These are phyloP conservation scores for Gymnosoma rotundatum DNA, from an alignment of 2,888 invertebrate genomes.

Conservation along the genomic window DNA sequence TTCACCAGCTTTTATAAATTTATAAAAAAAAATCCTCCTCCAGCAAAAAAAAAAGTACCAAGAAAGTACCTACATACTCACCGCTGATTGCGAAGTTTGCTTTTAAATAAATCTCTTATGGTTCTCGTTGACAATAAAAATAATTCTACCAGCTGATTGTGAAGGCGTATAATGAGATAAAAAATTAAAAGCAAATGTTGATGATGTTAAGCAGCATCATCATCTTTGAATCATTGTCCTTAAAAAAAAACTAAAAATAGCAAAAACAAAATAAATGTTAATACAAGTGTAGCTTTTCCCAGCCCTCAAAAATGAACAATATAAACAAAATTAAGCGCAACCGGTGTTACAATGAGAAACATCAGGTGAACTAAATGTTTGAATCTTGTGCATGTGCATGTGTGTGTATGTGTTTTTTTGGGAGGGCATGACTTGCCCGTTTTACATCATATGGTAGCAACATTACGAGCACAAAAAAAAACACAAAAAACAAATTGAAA, in stretches of 20 bases:
- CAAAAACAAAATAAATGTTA: conserved; percentile 12
- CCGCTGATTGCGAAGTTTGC: neutral
- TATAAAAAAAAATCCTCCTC: no score
- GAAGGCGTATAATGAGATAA: conserved; percentile 68
- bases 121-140: conserved; percentile 8
- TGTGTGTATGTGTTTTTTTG: conserved; percentile 27
- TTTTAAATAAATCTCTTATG: neutral
- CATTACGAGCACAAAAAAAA: conserved; percentile 31
- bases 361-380: conserved; percentile 70
- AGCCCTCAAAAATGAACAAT: conserved; percentile 44
- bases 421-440: conserved; percentile 63
- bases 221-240: conserved; percentile 34
- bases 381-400: conserved; percentile 16
- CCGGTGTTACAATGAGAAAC: conserved; percentile 70
- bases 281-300: conserved; percentile 66
- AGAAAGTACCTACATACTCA: conserved; percentile 7
- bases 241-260: conserved; percentile 28
- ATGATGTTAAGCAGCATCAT: conserved; percentile 60
- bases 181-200: conserved; percentile 51
- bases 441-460: conserved; percentile 27
- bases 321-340: conserved; percentile 55
- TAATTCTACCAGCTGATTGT: conserved; percentile 57
- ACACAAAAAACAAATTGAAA: conserved; percentile 43
- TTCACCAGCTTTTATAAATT: no score
- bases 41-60: no score